Conservation (phyloP, 2,113 vertebrate species). For the Elachura formosa region DNA sequence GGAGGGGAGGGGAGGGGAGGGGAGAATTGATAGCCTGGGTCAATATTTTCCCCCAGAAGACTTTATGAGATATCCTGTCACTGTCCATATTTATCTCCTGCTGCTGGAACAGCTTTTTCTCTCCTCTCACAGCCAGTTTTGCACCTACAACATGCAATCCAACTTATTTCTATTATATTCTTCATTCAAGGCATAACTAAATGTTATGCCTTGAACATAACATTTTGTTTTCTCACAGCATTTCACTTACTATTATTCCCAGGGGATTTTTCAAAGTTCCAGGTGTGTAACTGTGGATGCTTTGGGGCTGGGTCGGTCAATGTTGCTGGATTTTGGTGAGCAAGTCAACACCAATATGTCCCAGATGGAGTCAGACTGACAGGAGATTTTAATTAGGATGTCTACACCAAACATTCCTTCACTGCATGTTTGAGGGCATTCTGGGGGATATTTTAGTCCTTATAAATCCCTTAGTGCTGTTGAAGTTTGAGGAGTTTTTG, state of each 20-base stretch:
- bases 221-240: not conserved
- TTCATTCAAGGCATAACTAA: not conserved
- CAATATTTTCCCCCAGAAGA: not conserved
- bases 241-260: not conserved
- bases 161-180: not conserved
- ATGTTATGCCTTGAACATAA: no score
- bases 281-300: not conserved
- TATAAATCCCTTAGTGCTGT: not conserved
- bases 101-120: not conserved
- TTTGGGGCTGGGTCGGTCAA: not conserved
- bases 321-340: not conserved
- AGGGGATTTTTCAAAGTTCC: not conserved
- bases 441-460: not conserved
- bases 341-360: not conserved
- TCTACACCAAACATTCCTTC: not conserved
- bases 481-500: not conserved
- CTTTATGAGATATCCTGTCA: not conserved
- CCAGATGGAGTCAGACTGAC: not conserved
- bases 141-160: not conserved
- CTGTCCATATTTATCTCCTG: not conserved
- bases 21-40: not conserved
- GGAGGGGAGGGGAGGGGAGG: no score
- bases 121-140: not conserved
- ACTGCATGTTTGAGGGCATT: not conserved
- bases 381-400: not conserved